Evolutionary conservation across 1,140 invertebrate genomes (phyloP), one percentile per base, ranked within the genome.

Genomic region (Conus betulinus): DNA sequence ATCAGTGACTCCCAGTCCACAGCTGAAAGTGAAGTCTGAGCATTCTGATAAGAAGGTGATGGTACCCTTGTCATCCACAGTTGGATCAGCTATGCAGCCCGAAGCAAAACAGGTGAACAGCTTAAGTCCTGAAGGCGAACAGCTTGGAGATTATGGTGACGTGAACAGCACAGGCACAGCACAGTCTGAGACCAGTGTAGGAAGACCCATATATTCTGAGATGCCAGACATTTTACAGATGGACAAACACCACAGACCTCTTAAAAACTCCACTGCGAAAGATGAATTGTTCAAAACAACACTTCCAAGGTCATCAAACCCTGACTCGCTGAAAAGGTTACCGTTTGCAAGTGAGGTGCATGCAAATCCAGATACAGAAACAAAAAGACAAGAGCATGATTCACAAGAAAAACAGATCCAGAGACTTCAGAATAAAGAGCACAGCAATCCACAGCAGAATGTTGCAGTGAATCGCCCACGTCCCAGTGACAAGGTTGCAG

Each of bases 151-250:
- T 51, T 27, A 78, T 78, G n/a, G 2, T 7, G 76, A 51, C 39
- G 39, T 8, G 25, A 51, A 53, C 79, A 81, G 79, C 79, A 4
- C 51, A 53, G 51, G 25, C 79, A 52, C 51, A 7, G 51, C 51
- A 17, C 27, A 81, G 3, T 52, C 39, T 53, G 79, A 81, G 51
- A 52, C 39, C 8, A 17, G 79, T 39, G 15, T 13, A 53, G 11
- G 13, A 53, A 81, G 23, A 53, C 51, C 27, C 10, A 53, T 8
- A 23, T 81, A 81, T 53, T 81, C 79, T 53, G 51, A 52, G 79
- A 81, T 81, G 79, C 79, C 79, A 53, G 79, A 81, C 52, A 81
- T 81, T 11, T 20, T 81, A 5, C 79, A 81, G 51, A 53, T 81
- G 79, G 79, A 81, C 10, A 81, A 51, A 23, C 39, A 53, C 79